Conservation (phyloP, 2,888 invertebrate genomes). For the Philhelius pedissequus region DNA sequence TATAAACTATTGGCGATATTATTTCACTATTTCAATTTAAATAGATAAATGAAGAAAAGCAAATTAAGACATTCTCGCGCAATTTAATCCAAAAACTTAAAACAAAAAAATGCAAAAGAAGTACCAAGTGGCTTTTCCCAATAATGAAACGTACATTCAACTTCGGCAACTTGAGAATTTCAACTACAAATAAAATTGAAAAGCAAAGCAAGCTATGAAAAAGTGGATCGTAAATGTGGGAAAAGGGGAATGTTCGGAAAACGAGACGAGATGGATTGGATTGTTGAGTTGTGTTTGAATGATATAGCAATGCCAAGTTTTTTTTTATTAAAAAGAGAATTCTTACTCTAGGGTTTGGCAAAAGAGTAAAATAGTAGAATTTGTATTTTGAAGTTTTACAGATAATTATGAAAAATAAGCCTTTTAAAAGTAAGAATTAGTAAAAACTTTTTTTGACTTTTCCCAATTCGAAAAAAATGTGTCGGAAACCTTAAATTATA, state of each 20-base stretch:
- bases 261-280: too few relatives aligned
- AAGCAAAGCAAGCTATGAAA: conserved; percentile 39
- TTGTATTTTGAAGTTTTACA: too few relatives aligned
- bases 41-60: background rate
- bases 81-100: background rate
- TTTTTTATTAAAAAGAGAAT: too few relatives aligned
- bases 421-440: too few relatives aligned
- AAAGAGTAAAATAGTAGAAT: too few relatives aligned
- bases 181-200: conserved; percentile 50
- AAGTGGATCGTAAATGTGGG: conserved; percentile 14
- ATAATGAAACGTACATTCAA: background rate
- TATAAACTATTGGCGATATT: background rate
- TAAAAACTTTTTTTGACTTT: too few relatives aligned
- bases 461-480: too few relatives aligned
- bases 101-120: conserved; percentile 31
- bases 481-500: too few relatives aligned
- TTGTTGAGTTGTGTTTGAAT: too few relatives aligned
- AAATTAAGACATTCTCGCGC: background rate
- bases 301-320: too few relatives aligned
- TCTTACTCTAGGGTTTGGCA: too few relatives aligned
- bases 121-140: conserved; percentile 27
- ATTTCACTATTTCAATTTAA: background rate
- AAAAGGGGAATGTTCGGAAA: background rate
- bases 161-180: conserved; percentile 53
- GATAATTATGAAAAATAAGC: too few relatives aligned